Percentiles rank a stretch among this genome's conserved stretches.
Evolutionary conservation across 2,113 vertebrate genomes (phyloP).

Genomic region (Lycocorax pyrrhopterus): DNA sequence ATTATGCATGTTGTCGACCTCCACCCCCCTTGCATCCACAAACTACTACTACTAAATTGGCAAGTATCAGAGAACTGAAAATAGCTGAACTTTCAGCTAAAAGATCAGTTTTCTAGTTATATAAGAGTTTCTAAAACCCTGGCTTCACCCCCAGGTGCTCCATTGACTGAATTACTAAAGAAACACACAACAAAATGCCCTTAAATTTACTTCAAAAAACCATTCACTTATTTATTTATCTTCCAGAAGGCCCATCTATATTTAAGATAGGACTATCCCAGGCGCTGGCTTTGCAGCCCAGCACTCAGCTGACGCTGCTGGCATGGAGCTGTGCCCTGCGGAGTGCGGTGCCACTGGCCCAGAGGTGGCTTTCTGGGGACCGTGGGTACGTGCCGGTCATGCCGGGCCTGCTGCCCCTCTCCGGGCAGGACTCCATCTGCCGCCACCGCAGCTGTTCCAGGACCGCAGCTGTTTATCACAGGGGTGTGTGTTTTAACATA

Average conservation of each 20-base stretch:
- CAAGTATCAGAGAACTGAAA: background rate
- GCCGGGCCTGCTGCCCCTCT: background rate
- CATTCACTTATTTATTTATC: background rate
- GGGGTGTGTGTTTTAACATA: background rate
- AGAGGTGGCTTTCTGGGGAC: background rate
- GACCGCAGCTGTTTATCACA: background rate
- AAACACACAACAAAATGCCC: background rate
- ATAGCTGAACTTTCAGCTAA: background rate
- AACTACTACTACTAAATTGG: background rate
- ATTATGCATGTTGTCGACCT: background rate
- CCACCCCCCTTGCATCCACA: background rate
- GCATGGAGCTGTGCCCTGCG: background rate
- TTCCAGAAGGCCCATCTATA: background rate
- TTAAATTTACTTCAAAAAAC: background rate
- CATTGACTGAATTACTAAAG: background rate
- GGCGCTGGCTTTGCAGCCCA: background rate
- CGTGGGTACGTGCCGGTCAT: background rate
- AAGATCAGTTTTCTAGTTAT: background rate
- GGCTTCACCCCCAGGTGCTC: background rate
- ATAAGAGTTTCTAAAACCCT: background rate
- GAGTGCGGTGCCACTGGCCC: background rate
- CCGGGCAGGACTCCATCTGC: conserved; percentile 10
- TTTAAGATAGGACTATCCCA: background rate
- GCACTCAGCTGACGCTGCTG: background rate
- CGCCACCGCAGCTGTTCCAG: background rate